Evolutionary conservation across 2,888 invertebrate genomes (phyloP).

Genomic region (Autographa pulchrina): DNA sequence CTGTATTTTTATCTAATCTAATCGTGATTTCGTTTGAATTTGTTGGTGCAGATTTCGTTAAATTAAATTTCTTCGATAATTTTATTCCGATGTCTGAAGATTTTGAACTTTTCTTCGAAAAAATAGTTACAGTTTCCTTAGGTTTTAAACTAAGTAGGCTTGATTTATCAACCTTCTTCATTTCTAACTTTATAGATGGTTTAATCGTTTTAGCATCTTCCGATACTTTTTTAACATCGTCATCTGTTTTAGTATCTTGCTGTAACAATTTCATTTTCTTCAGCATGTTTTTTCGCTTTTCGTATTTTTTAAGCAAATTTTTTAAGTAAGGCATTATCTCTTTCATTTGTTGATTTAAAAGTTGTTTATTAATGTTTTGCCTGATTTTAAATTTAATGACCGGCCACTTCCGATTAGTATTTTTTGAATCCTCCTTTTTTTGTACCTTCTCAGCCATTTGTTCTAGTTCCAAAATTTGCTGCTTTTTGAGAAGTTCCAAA

Average conservation of each 20-base stretch:
- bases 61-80: slow-evolving; percentile 1
- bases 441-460: not conserved
- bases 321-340: slow-evolving; percentile 13
- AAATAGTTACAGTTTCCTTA: slow-evolving; percentile 38
- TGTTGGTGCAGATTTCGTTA: not conserved
- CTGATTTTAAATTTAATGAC: not conserved
- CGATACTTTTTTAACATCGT: not conserved
- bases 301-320: slow-evolving; percentile 16
- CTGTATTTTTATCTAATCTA: slow-evolving; percentile 5
- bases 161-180: not conserved
- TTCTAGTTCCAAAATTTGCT: not conserved
- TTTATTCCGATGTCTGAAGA: not conserved
- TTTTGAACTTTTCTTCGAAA: slow-evolving; percentile 13
- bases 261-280: not conserved
- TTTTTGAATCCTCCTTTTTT: slow-evolving; percentile 17
- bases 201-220: not conserved
- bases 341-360: not conserved
- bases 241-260: not conserved
- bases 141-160: not conserved
- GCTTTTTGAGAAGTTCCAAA: slow-evolving; percentile 14
- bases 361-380: not conserved
- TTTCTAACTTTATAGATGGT: slow-evolving; percentile 15
- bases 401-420: slow-evolving; percentile 10
- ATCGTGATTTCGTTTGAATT: slow-evolving; percentile 1
- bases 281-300: not conserved